Percentiles rank a stretch among this genome's conserved stretches.
Evolutionary conservation across 1,140 invertebrate genomes (phyloP).

Genomic region (Zaprionus gabonicus): DNA sequence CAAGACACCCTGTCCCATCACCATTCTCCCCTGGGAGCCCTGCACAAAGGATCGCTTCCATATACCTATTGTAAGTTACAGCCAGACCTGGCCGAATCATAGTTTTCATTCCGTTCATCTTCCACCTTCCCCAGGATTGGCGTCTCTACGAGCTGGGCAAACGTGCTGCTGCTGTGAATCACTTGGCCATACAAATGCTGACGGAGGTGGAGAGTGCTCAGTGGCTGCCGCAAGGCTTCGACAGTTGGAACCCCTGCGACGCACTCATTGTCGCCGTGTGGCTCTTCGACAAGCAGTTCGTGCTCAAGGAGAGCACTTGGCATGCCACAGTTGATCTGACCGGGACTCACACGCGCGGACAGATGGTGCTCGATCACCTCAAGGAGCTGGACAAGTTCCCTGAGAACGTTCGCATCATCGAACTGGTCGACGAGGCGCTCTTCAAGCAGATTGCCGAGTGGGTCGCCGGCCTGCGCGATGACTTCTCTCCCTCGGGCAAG

Average conservation of each 20-base stretch:
- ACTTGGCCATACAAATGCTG: slow-evolving; percentile 85
- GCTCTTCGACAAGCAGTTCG: slow-evolving; percentile 83
- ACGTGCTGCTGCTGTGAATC: slow-evolving; percentile 14
- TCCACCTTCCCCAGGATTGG: slow-evolving; percentile 85
- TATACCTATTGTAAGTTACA: slow-evolving; percentile 85
- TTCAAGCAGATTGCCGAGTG: slow-evolving; percentile 84
- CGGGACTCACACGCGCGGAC: slow-evolving; percentile 86
- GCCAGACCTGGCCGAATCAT: neutral
- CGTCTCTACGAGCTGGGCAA: slow-evolving; percentile 75
- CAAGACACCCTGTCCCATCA: slow-evolving; percentile 86
- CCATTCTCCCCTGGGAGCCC: slow-evolving; percentile 88
- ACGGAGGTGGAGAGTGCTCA: slow-evolving; percentile 86
- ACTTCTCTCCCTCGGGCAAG: neutral
- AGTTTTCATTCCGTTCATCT: neutral
- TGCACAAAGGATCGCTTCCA: slow-evolving; percentile 83
- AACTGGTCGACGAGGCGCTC: slow-evolving; percentile 85
- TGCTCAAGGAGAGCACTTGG: slow-evolving; percentile 74
- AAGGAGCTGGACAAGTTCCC: slow-evolving; percentile 80
- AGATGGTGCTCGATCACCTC: slow-evolving; percentile 87
- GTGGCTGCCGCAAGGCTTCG: slow-evolving; percentile 64
- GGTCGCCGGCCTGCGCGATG: slow-evolving; percentile 53
- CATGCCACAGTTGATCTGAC: slow-evolving; percentile 86
- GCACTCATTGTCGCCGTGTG: slow-evolving; percentile 86
- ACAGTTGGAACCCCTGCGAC: slow-evolving; percentile 86
- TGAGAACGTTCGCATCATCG: slow-evolving; percentile 86